Evolutionary conservation across 2,113 vertebrate species (phyloP).

Genomic region (Eulemur macaco): DNA sequence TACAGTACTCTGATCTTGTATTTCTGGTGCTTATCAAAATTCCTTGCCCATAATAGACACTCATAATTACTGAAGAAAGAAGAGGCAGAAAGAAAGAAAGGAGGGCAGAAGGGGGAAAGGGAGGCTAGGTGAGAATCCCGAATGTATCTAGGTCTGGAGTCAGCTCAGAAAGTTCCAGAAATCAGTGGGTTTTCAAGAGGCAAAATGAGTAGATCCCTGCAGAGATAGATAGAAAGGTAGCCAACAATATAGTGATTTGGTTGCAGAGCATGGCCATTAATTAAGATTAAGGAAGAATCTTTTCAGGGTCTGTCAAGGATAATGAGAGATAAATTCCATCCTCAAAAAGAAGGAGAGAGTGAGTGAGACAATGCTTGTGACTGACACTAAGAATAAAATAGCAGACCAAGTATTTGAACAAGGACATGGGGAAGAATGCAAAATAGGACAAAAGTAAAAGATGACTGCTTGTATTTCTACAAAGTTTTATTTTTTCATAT

Average conservation of each 20-base stretch:
- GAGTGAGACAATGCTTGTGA: not conserved
- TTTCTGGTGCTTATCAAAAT: not conserved
- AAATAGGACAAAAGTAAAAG: not conserved
- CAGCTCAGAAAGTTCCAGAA: not conserved
- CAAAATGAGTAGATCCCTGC: not conserved
- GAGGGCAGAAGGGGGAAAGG: accelerated
- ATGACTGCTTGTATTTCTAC: not conserved
- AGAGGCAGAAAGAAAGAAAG: not conserved
- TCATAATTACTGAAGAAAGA: not conserved
- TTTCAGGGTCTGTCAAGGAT: not conserved
- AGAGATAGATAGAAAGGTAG: not conserved
- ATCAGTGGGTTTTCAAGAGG: not conserved
- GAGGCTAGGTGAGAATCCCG: not conserved
- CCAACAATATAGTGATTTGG: not conserved
- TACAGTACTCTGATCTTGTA: not conserved
- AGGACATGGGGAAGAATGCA: not conserved
- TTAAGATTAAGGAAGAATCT: not conserved
- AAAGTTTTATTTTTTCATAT: not conserved
- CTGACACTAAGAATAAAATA: not conserved
- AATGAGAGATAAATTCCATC: not conserved
- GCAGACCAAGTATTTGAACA: not conserved
- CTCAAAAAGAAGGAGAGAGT: not conserved
- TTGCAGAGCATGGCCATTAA: not conserved
- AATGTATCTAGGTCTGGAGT: not conserved
- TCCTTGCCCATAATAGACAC: not conserved